Percentiles rank a stretch among this genome's conserved stretches.
phyloP scores from a whole-genome alignment of 2,888 invertebrate genomes.

The Rhamphomyia laevipes region DNA sequence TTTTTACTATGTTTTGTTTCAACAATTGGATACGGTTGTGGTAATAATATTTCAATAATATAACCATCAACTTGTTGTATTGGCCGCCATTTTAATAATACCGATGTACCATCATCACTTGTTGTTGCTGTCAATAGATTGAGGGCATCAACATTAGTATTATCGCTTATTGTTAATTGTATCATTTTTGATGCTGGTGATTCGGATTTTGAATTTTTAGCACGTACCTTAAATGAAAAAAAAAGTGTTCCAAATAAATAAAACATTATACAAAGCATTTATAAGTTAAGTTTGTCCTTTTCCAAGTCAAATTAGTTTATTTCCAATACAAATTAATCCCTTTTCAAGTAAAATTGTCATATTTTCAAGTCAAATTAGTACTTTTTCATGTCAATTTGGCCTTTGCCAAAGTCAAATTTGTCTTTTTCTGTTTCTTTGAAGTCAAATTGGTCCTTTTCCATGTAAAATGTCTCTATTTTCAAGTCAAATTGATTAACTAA shows the following conservation, averaged over 20 bases:
- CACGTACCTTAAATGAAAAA: slow-evolving; percentile 45
- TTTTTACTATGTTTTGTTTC: slow-evolving; percentile 37
- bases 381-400: too few species aligned
- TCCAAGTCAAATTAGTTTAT: too few species aligned
- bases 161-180: slow-evolving; percentile 50
- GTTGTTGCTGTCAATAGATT: slow-evolving; percentile 41
- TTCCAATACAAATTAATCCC: too few species aligned
- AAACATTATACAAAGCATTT: neutral
- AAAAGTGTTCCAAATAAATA: neutral
- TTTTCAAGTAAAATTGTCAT: too few species aligned
- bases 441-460: too few species aligned
- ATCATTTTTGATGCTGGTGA: slow-evolving; percentile 50
- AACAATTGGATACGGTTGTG: slow-evolving; percentile 44
- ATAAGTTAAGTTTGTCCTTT: neutral
- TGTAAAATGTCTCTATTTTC: too few species aligned
- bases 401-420: too few species aligned
- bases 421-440: too few species aligned
- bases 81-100: slow-evolving; percentile 49
- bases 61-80: slow-evolving; percentile 49
- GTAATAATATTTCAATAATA: slow-evolving; percentile 41
- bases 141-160: slow-evolving; percentile 50
- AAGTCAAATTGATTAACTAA: too few species aligned
- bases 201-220: slow-evolving; percentile 48
- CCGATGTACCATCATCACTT: slow-evolving; percentile 40
- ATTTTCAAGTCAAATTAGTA: too few species aligned